Base-by-base conservation (phyloP, 2,113 vertebrate genomes). In the Scartelaos histophorus region DNA sequence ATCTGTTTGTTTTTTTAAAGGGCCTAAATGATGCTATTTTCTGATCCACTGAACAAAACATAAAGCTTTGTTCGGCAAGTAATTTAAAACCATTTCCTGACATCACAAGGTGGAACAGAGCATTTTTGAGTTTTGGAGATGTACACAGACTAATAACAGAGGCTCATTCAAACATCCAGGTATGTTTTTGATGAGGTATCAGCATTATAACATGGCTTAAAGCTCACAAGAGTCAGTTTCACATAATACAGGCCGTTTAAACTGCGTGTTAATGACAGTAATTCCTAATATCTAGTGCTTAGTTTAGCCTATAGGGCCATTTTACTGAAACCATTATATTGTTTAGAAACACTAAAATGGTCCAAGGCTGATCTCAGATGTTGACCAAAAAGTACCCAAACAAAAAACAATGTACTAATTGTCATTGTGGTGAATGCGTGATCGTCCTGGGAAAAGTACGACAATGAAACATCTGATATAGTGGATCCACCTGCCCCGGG, bases 401-500 rank as follows among this genome's bases (percentile, higher is more conserved):
- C 68, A 64, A 76, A 38, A 75, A 71, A 80, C 35, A 60, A 60
- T 34, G 38, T 22, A 25, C 13, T 29, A 67, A 62, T 58, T n/a
- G 56, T 38, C 45, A 51, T 74, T 62, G 43, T 16, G 64, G 69
- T 61, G 64, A 58, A 68, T 67, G n/a, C 69, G 49, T 49, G 10
- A 78, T 67, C 78, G 69, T 46, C 47, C 57, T 67, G 69, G 58
- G 65, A 85, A 72, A 85, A 61, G 34, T 21, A 61, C 69, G 53
- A 78, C 78, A 71, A 69, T 64, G 45, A 77, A 53, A 67, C 47
- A 68, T 35, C 47, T 81, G 73, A 75, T 72, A 60, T 67, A 54
- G 60, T 80, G 46, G 69, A 81, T n/a, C 56, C 29, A 1, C 12
- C 24, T 45, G 67, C 73, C 74, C 49, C 45, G 60, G 77, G 74